Conservation (phyloP, 2,113 vertebrate genomes). For the Pseudorasbora parva region DNA sequence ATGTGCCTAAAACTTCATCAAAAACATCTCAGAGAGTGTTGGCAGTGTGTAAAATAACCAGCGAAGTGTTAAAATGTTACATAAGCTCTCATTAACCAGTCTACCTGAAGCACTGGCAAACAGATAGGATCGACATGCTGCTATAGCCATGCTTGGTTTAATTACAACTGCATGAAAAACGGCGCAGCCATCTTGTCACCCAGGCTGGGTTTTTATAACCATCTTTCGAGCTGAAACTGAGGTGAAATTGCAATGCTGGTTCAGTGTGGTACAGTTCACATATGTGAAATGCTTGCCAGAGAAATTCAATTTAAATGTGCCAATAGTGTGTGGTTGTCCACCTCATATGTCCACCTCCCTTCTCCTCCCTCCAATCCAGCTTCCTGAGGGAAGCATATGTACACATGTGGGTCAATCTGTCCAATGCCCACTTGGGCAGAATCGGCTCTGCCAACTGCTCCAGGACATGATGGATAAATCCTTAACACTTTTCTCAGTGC, state of each 20-base stretch:
- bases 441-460: conserved; percentile 22
- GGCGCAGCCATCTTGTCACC: neutral
- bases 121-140: neutral
- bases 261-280: conserved; percentile 16
- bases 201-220: conserved; percentile 33
- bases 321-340: neutral
- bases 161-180: conserved; percentile 14
- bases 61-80: conserved; percentile 5
- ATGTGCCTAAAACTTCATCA: neutral
- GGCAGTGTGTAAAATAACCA: neutral
- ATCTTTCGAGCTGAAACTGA: conserved; percentile 20
- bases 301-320: conserved; percentile 44
- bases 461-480: neutral
- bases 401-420: conserved; percentile 33
- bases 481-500: neutral
- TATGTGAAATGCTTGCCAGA: conserved; percentile 31
- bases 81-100: conserved; percentile 19
- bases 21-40: neutral
- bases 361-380: neutral
- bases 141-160: neutral
- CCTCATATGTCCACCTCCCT: neutral
- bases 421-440: conserved; percentile 1
- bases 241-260: conserved; percentile 26
- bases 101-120: neutral
- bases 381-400: conserved; percentile 13